A percentile compares a stretch with the other conserved stretches of the same genome.
These are phyloP conservation scores for Acrocephalus arundinaceus DNA, from an alignment of 2,113 vertebrate species.

Conservation along the genomic window DNA sequence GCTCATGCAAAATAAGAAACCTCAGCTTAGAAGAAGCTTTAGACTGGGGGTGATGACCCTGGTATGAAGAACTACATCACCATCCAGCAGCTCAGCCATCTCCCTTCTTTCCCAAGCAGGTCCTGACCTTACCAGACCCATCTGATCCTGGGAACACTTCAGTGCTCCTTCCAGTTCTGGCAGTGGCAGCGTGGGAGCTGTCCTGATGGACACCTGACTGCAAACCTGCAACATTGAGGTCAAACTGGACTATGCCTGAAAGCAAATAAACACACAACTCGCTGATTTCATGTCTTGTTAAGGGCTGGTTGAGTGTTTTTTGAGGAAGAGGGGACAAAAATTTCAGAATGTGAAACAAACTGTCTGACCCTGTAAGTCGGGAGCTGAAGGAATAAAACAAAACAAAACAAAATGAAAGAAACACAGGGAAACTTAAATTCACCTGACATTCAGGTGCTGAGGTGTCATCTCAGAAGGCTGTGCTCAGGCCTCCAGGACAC, in stretches of 20 bases:
- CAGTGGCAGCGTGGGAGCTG: background rate
- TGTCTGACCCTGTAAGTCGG: background rate
- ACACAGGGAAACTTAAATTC: background rate
- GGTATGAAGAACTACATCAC: background rate
- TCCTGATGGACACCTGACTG: background rate
- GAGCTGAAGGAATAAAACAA: too few species aligned
- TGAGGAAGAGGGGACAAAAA: background rate
- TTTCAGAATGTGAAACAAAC: background rate
- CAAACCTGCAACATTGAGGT: background rate
- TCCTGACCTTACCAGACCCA: background rate
- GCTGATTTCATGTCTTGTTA: background rate
- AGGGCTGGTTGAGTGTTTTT: background rate
- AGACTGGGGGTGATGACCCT: fast-evolving
- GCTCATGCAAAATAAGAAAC: background rate
- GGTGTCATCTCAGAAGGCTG: background rate
- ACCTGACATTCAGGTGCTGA: background rate
- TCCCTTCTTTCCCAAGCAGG: background rate
- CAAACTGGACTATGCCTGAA: background rate
- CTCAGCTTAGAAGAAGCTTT: background rate
- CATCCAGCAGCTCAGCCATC: background rate
- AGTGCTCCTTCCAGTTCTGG: background rate
- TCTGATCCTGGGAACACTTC: background rate
- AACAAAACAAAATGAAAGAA: background rate
- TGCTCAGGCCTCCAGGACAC: background rate
- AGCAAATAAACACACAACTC: background rate